Evolutionary conservation across 1,140 invertebrate genomes (phyloP).

Genomic region (Pissodes strobi): DNA sequence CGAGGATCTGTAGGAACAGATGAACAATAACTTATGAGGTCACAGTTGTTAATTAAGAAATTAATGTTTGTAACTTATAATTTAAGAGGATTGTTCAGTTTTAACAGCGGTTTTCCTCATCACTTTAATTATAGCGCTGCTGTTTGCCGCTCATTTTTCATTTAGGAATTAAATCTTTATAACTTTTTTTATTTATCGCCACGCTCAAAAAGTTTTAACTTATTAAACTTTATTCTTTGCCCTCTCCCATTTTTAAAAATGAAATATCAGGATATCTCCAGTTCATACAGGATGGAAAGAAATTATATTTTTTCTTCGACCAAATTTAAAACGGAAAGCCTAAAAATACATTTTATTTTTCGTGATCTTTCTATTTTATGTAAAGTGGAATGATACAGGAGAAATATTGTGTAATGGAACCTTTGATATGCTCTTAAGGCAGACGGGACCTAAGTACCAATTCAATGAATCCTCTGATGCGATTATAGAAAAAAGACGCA

Average conservation of each 20-base stretch:
- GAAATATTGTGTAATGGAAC: too few relatives aligned
- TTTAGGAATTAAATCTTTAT: slow-evolving; percentile 36
- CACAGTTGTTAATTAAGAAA: slow-evolving; percentile 57
- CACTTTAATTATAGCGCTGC: slow-evolving; percentile 37
- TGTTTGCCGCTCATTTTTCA: slow-evolving; percentile 37
- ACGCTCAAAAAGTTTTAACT: slow-evolving; percentile 34
- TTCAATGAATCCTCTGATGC: too few relatives aligned
- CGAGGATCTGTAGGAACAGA: slow-evolving; percentile 46
- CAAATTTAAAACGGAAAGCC: background rate
- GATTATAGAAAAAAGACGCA: too few relatives aligned
- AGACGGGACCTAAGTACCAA: too few relatives aligned
- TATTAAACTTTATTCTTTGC: slow-evolving; percentile 34
- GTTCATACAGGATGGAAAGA: slow-evolving; percentile 8
- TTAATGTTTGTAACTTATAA: slow-evolving; percentile 54
- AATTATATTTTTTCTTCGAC: slow-evolving; percentile 2
- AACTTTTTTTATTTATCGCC: slow-evolving; percentile 38
- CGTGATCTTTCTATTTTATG: too few relatives aligned
- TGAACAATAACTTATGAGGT: slow-evolving; percentile 56
- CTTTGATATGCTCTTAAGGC: too few relatives aligned
- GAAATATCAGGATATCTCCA: slow-evolving; percentile 18
- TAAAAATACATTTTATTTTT: background rate
- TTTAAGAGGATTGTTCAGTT: slow-evolving; percentile 50
- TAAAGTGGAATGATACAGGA: too few relatives aligned
- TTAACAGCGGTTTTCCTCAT: slow-evolving; percentile 46
- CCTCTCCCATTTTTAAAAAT: slow-evolving; percentile 23